A percentile compares a stretch with the other conserved stretches of the same genome.
These are phyloP conservation scores for Drusus annulatus DNA, from an alignment of 1,140 invertebrate genomes.

Conservation along the genomic window DNA sequence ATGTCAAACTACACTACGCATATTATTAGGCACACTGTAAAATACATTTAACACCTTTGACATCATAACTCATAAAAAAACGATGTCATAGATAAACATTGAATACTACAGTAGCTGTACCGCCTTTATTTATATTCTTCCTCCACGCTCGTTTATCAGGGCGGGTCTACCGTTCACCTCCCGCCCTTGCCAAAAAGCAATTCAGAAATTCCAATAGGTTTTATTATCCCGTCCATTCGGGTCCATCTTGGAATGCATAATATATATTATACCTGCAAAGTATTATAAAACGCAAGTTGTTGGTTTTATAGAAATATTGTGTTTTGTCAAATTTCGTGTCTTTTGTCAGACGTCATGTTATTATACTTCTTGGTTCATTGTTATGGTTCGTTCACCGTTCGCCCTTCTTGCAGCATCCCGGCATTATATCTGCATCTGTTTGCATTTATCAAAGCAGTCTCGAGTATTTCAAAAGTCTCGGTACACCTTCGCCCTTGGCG, in stretches of 20 bases:
- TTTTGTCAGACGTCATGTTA: constrained; percentile 4
- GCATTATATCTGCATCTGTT: constrained; percentile 38
- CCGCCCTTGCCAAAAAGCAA: neutral
- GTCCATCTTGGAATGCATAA: neutral
- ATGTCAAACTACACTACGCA: too few species aligned
- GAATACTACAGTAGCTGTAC: too few species aligned
- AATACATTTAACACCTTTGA: too few species aligned
- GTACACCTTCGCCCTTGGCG: constrained; percentile 19
- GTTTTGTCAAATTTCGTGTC: too few species aligned
- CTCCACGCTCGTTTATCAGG: neutral
- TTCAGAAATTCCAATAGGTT: constrained; percentile 2
- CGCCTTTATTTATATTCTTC: neutral
- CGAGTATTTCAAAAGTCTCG: constrained; percentile 35
- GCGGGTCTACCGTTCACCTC: neutral
- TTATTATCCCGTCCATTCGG: neutral
- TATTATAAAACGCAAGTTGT: neutral
- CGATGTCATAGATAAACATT: too few species aligned
- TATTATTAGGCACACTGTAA: too few species aligned
- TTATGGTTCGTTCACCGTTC: constrained; percentile 41
- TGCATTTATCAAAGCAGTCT: constrained; percentile 44
- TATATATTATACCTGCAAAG: neutral
- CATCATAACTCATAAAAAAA: too few species aligned
- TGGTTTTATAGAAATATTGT: constrained; percentile 2
- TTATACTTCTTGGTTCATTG: constrained; percentile 16
- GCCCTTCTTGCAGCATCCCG: neutral